Evolutionary conservation across 2,888 invertebrate species (phyloP).

Genomic region (Callinectes sapidus): DNA sequence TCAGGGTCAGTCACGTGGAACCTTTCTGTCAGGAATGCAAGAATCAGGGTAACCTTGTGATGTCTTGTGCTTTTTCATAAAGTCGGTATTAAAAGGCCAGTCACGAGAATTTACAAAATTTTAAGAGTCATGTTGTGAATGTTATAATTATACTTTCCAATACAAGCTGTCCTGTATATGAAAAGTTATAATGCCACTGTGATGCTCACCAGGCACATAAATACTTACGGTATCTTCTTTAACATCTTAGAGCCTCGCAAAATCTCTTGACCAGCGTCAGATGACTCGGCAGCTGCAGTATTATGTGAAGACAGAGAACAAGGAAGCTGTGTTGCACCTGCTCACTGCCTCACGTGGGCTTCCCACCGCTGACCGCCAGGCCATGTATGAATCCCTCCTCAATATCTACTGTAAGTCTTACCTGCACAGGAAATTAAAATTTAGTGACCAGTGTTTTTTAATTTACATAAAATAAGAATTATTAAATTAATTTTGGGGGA

Average conservation of each 20-base stretch:
- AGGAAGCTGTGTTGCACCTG: not conserved
- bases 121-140: too few relatives aligned
- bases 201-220: not conserved
- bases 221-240: not conserved
- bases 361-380: not conserved
- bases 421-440: too few relatives aligned
- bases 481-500: too few relatives aligned
- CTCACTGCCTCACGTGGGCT: not conserved
- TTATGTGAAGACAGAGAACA: conserved; percentile 13
- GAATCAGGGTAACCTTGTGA: too few relatives aligned
- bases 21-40: too few relatives aligned
- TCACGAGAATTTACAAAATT: too few relatives aligned
- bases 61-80: too few relatives aligned
- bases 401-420: conserved; percentile 32
- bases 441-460: too few relatives aligned
- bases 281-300: not conserved
- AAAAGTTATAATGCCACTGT: not conserved
- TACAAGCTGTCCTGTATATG: too few relatives aligned
- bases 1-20: conserved; percentile 21
- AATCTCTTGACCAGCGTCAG: not conserved
- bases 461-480: too few relatives aligned
- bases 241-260: not conserved
- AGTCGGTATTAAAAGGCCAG: too few relatives aligned
- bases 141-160: too few relatives aligned
- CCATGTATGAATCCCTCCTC: not conserved